phyloP scores from a whole-genome alignment of 2,888 invertebrate species.

The Leptinotarsa rubiginosa region DNA sequence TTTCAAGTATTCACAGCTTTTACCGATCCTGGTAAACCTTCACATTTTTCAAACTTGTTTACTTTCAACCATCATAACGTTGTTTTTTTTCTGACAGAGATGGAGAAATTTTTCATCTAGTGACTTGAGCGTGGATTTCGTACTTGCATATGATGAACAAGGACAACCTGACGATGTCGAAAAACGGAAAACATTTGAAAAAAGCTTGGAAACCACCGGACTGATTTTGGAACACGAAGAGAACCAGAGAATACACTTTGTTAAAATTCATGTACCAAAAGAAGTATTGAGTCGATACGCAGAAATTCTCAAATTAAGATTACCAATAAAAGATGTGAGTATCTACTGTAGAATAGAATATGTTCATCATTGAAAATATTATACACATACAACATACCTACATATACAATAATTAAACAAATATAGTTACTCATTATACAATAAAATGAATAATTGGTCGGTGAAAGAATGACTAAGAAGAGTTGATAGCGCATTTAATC shows the following conservation, averaged over 20 bases:
- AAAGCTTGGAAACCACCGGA: constrained; percentile 73
- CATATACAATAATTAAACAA: background rate
- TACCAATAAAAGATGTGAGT: constrained; percentile 79
- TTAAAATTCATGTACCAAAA: constrained; percentile 80
- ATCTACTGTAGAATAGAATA: background rate
- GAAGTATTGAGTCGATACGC: constrained; percentile 79
- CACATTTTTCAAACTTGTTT: background rate
- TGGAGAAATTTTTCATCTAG: constrained; percentile 70
- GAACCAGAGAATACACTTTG: constrained; percentile 74
- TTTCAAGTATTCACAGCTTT: background rate
- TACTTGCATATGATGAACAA: constrained; percentile 70
- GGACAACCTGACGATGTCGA: constrained; percentile 62
- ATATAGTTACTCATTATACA: no score
- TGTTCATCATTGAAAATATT: background rate
- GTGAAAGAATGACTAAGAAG: no score
- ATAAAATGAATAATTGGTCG: no score
- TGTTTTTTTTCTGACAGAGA: constrained; percentile 60
- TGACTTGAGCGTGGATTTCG: constrained; percentile 71
- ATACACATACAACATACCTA: background rate
- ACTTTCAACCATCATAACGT: background rate
- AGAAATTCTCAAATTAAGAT: constrained; percentile 80
- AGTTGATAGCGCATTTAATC: background rate
- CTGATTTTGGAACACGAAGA: constrained; percentile 73
- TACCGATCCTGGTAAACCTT: background rate
- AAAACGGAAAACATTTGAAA: constrained; percentile 71